Conservation (phyloP, 2,113 vertebrate species). For the Myrmecophaga tridactyla region DNA sequence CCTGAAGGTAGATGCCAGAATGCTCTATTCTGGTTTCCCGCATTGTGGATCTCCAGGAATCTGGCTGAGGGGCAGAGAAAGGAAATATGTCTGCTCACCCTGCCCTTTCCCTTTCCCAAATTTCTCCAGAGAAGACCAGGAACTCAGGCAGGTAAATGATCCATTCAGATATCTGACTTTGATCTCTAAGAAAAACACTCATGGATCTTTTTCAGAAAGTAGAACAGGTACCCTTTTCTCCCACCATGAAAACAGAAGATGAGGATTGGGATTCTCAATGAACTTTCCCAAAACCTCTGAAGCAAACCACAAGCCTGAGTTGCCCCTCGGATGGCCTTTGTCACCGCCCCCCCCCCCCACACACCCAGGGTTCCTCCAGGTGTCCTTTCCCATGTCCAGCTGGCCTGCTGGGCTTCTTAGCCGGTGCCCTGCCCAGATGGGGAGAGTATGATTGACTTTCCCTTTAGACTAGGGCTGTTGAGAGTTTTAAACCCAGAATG, state of each 20-base stretch:
- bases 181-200: background rate
- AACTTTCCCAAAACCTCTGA: background rate
- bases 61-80: background rate
- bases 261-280: background rate
- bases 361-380: background rate
- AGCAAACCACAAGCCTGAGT: background rate
- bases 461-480: background rate
- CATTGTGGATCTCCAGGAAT: background rate
- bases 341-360: background rate
- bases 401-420: background rate
- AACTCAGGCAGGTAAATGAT: background rate
- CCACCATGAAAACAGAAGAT: background rate
- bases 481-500: background rate
- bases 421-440: too few relatives aligned
- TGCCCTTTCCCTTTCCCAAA: background rate
- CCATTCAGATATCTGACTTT: background rate
- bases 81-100: background rate
- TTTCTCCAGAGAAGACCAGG: conserved; percentile 2
- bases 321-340: background rate
- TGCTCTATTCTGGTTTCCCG: background rate
- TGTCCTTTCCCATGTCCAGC: background rate
- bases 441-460: background rate
- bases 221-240: background rate
- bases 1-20: background rate
- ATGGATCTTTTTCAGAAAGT: background rate